Conservation (phyloP, 2,113 vertebrate genomes). For the Irena cyanogastra region DNA sequence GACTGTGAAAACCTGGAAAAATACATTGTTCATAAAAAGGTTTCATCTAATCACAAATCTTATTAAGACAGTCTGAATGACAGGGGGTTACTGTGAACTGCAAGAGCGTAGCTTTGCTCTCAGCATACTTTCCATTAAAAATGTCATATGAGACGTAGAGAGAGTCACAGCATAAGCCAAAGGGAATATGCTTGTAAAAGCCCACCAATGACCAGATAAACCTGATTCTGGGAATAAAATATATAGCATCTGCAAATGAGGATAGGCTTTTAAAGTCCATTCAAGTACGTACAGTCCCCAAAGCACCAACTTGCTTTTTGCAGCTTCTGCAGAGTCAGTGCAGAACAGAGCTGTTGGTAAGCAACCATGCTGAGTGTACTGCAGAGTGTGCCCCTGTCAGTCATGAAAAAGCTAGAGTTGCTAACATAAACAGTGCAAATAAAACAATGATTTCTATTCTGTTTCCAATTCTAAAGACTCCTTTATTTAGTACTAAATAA, state of each 20-base stretch:
- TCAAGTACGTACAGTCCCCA: neutral
- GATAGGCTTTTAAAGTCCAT: neutral
- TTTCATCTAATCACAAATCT: neutral
- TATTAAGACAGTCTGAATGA: neutral
- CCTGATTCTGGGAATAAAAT: neutral
- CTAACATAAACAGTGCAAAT: neutral
- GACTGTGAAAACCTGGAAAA: neutral
- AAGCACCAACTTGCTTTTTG: neutral
- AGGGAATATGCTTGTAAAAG: neutral
- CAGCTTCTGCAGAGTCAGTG: neutral
- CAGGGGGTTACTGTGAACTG: neutral
- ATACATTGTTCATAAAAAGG: neutral
- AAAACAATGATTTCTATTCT: neutral
- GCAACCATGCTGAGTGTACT: neutral
- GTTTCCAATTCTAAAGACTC: neutral
- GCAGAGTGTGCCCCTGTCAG: neutral
- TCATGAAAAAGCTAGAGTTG: neutral
- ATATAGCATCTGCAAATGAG: neutral
- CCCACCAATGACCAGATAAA: neutral
- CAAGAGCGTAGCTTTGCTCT: neutral
- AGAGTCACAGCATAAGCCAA: neutral
- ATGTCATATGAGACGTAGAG: neutral
- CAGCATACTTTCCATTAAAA: neutral
- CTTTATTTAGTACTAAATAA: neutral
- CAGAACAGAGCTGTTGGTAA: neutral